Evolutionary conservation across 1,140 invertebrate species (phyloP).

Genomic region (Drosophila parvula): DNA sequence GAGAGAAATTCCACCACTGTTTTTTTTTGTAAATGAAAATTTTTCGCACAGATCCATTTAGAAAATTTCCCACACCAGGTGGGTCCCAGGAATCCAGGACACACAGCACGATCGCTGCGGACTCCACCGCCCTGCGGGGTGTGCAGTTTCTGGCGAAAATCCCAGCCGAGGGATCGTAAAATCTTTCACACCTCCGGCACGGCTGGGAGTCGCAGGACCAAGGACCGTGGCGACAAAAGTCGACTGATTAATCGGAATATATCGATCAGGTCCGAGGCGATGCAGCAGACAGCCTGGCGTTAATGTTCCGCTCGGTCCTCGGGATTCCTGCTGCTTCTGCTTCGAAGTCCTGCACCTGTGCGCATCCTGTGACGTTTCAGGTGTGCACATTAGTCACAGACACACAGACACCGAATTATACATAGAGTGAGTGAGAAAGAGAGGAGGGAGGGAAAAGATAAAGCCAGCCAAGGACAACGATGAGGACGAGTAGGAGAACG

Average conservation of each 20-base stretch:
- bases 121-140: slow-evolving; percentile 61
- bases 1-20: background rate
- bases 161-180: slow-evolving; percentile 58
- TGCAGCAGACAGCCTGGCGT: slow-evolving; percentile 69
- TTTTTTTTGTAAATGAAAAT: background rate
- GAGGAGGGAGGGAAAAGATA: slow-evolving; percentile 25
- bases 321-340: slow-evolving; percentile 39
- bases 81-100: slow-evolving; percentile 55
- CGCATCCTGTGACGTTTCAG: slow-evolving; percentile 76
- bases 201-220: slow-evolving; percentile 44
- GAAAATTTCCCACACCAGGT: slow-evolving; percentile 69
- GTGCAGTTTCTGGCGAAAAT: slow-evolving; percentile 63
- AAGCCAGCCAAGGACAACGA: slow-evolving; percentile 56
- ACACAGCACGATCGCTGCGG: slow-evolving; percentile 57
- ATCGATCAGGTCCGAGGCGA: slow-evolving; percentile 65
- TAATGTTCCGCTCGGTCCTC: slow-evolving; percentile 54
- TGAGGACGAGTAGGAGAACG: slow-evolving; percentile 20
- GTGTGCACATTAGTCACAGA: slow-evolving; percentile 79
- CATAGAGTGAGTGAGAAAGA: background rate
- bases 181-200: slow-evolving; percentile 74
- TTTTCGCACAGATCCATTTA: slow-evolving; percentile 19
- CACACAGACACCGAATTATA: slow-evolving; percentile 31
- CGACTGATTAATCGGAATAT: slow-evolving; percentile 76
- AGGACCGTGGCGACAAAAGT: slow-evolving; percentile 57
- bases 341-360: slow-evolving; percentile 61